These are phyloP conservation scores for Falco columbarius DNA, from an alignment of 2,797 vertebrate genomes.

Conservation along the genomic window DNA sequence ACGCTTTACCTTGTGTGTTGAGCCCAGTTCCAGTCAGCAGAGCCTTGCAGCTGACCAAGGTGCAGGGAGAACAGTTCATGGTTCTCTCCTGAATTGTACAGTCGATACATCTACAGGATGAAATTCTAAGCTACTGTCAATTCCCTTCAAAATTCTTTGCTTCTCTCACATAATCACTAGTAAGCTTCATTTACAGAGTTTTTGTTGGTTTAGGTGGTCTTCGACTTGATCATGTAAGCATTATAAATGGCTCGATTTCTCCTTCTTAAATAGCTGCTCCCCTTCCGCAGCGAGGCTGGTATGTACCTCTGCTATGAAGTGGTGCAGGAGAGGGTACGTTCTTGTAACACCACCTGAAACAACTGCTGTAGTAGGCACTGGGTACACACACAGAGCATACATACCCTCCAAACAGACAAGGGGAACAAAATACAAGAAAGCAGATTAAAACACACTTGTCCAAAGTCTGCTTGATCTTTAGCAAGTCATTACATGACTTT, in stretches of 20 bases:
- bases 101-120: background rate
- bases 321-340: no score
- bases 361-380: background rate
- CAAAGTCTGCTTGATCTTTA: background rate
- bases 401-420: background rate
- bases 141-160: background rate
- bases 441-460: background rate
- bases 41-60: background rate
- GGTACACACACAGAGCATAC: background rate
- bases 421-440: background rate
- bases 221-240: background rate
- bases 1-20: background rate
- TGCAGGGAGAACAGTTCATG: background rate
- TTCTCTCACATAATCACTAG: background rate
- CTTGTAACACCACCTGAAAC: background rate
- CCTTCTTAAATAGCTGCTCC: background rate
- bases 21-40: background rate
- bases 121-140: background rate
- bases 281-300: background rate
- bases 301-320: background rate
- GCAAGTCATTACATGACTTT: background rate
- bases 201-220: background rate
- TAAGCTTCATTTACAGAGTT: background rate
- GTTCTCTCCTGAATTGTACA: background rate
- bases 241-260: background rate